A percentile compares a stretch with the other conserved stretches of the same genome.
Conservation (phyloP, 2,797 vertebrate genomes). For the Smutsia gigantea region DNA sequence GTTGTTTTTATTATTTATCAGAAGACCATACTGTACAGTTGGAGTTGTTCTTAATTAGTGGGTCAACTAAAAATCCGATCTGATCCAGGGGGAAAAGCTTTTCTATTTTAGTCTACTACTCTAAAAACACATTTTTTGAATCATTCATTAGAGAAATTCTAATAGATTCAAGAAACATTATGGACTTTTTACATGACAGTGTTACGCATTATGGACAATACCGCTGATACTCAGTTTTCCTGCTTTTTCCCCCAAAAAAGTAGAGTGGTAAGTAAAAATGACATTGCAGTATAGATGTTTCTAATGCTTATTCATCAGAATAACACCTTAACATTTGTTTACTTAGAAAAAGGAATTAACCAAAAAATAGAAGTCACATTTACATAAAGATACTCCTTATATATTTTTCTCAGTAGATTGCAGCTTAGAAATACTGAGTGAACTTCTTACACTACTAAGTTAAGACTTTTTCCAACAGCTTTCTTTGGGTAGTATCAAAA, state of each 20-base stretch:
- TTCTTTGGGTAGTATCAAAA: not conserved
- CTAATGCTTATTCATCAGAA: constrained; percentile 3
- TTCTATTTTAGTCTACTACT: not conserved
- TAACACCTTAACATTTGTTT: constrained; percentile 34
- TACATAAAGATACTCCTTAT: not conserved
- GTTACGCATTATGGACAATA: not conserved
- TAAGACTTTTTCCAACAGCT: constrained; percentile 48
- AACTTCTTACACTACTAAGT: constrained; percentile 9
- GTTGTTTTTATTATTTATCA: constrained; percentile 30
- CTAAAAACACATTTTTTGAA: not conserved
- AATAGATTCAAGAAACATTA: not conserved
- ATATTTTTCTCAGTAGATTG: constrained; percentile 12
- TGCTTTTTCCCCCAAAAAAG: not conserved
- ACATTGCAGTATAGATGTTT: not conserved
- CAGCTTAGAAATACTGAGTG: constrained; percentile 37
- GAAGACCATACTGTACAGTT: not conserved
- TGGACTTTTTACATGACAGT: not conserved
- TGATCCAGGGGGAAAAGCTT: not conserved
- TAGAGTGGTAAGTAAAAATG: constrained; percentile 13
- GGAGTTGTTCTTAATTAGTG: constrained; percentile 49
- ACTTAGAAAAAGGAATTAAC: constrained; percentile 24
- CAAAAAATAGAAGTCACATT: not conserved
- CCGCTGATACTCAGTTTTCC: constrained; percentile 5
- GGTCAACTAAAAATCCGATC: constrained; percentile 36
- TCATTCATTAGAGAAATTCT: constrained; percentile 44